Conservation (phyloP, 2,113 vertebrate genomes). For the Pterocles orientalis region DNA sequence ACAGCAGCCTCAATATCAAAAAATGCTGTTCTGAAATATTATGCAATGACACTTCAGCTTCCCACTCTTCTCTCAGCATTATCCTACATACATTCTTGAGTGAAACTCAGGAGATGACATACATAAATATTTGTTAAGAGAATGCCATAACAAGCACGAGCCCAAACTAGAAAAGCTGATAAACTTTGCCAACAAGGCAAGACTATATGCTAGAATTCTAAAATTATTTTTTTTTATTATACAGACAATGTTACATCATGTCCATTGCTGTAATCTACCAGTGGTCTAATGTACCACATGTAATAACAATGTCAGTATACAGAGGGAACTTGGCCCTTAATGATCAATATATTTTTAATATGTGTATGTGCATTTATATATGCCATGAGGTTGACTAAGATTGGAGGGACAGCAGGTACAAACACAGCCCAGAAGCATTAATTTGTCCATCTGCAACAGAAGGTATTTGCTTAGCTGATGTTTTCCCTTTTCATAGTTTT, state of each 20-base stretch:
- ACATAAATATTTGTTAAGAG: neutral
- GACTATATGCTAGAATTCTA: neutral
- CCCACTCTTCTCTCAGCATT: neutral
- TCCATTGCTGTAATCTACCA: neutral
- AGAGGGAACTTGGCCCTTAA: neutral
- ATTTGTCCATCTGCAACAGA: neutral
- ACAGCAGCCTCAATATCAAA: neutral
- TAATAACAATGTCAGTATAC: neutral
- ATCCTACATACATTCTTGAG: neutral
- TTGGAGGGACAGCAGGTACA: neutral
- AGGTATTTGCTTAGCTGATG: neutral
- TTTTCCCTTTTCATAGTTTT: neutral
- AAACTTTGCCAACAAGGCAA: neutral
- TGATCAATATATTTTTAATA: neutral
- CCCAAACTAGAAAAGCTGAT: neutral
- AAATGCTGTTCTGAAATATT: neutral
- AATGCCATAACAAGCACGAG: neutral
- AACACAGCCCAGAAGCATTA: neutral
- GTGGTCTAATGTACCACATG: neutral
- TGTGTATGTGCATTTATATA: neutral
- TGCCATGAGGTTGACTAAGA: neutral
- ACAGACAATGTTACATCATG: neutral
- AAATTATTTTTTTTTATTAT: neutral
- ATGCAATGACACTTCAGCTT: neutral
- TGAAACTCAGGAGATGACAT: neutral